Evolutionary conservation across 2,797 vertebrate species (phyloP).

Genomic region (Gobio occitaniae): DNA sequence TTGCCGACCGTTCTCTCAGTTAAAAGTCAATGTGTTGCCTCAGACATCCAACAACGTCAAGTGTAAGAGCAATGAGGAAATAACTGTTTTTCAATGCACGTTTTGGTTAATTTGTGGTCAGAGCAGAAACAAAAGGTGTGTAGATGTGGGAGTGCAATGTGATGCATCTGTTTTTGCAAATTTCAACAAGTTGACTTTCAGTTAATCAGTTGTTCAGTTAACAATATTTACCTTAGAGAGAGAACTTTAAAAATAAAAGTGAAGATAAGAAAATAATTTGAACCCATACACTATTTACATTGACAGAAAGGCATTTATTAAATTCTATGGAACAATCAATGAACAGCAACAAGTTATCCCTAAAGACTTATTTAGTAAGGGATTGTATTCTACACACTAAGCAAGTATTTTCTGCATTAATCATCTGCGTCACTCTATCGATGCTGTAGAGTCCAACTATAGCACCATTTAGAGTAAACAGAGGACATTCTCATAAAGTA

Average conservation of each 20-base stretch:
- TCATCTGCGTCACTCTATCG: neutral
- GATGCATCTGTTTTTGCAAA: constrained; percentile 16
- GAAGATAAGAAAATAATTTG: neutral
- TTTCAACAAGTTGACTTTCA: constrained; percentile 1
- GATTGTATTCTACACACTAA: neutral
- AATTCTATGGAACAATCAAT: neutral
- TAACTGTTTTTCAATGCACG: neutral
- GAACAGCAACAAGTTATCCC: neutral
- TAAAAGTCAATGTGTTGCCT: neutral
- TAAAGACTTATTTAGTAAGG: neutral
- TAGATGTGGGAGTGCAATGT: neutral
- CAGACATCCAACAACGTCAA: neutral
- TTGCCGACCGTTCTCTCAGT: neutral
- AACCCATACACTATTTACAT: neutral
- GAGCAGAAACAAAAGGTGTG: constrained; percentile 4
- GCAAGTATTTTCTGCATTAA: neutral
- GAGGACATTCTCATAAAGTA: neutral
- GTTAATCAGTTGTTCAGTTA: too few relatives aligned
- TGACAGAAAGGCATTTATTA: neutral
- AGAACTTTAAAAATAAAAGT: constrained; percentile 5
- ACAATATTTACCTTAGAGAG: neutral
- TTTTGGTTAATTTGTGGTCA: constrained; percentile 29
- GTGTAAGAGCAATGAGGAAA: neutral
- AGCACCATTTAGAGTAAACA: constrained; percentile 2
- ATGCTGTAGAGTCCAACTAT: neutral